phyloP scores from a whole-genome alignment of 2,888 invertebrate genomes.

The Drosophila anomalipes region DNA sequence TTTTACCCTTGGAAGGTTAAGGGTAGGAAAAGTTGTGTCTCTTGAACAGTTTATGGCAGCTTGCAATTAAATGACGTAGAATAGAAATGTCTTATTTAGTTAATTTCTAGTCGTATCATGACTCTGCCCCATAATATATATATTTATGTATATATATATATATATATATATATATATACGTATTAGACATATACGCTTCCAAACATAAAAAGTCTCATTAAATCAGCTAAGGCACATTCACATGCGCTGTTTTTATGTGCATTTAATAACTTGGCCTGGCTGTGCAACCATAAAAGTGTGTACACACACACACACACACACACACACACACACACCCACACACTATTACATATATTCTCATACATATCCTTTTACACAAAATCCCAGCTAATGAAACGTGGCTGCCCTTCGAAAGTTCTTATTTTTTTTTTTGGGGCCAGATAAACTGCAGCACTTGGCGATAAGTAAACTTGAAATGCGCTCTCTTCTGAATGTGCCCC shows the following conservation, averaged over 20 bases:
- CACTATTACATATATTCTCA: conserved; percentile 1
- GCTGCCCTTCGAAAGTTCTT: conserved; percentile 36
- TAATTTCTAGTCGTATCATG: background rate
- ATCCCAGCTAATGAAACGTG: conserved; percentile 70
- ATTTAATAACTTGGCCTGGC: conserved; percentile 37
- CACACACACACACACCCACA: background rate
- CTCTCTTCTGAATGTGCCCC: conserved; percentile 62
- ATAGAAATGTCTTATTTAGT: background rate
- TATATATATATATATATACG: background rate
- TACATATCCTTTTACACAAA: conserved; percentile 30
- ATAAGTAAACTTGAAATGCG: conserved; percentile 75
- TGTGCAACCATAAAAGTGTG: conserved; percentile 46
- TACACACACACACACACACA: background rate
- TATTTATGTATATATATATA: background rate
- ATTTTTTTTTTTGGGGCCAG: background rate
- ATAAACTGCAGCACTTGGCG: conserved; percentile 68
- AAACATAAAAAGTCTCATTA: conserved; percentile 1
- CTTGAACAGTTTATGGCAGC: background rate
- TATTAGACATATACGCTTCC: background rate
- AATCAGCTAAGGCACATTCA: background rate
- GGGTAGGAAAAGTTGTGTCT: background rate
- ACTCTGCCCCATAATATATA: background rate
- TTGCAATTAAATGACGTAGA: background rate
- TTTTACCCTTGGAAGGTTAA: background rate
- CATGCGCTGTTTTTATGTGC: conserved; percentile 41